These are phyloP conservation scores for Caenorhabditis imperialis DNA, from an alignment of 2,888 invertebrate species.

Conservation along the genomic window DNA sequence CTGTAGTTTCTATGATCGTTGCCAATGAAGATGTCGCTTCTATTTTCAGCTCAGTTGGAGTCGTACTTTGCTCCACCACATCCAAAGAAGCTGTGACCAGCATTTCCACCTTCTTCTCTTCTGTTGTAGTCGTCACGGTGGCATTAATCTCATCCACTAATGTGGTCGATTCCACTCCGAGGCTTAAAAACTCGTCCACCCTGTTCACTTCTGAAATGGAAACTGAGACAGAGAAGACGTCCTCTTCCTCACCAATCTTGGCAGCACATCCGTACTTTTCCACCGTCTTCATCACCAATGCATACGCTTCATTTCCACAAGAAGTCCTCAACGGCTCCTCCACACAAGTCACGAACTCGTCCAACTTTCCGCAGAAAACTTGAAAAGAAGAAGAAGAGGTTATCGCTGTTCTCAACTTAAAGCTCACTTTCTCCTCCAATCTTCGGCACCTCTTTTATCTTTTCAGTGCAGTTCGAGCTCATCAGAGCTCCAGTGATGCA, in stretches of 20 bases:
- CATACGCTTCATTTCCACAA: constrained; percentile 42
- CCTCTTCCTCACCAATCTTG: constrained; percentile 32
- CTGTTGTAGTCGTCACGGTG: constrained; percentile 1
- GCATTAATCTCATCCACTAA: constrained; percentile 5
- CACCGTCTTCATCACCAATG: constrained; percentile 38
- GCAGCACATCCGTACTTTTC: constrained; percentile 43
- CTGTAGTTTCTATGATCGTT: not conserved
- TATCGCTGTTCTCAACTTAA: not conserved
- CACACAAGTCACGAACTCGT: constrained; percentile 43
- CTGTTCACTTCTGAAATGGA: constrained; percentile 21
- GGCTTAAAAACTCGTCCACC: constrained; percentile 34
- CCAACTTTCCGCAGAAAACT: constrained; percentile 45
- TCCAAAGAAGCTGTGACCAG: constrained; percentile 19
- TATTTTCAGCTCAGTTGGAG: not conserved
- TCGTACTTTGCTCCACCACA: constrained; percentile 14
- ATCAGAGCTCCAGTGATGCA: constrained; percentile 25
- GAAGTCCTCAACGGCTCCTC: constrained; percentile 35
- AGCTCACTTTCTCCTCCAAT: constrained; percentile 45
- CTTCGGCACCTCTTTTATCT: constrained; percentile 33
- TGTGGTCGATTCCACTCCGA: constrained; percentile 13
- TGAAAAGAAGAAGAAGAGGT: constrained; percentile 1
- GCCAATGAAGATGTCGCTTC: constrained; percentile 12
- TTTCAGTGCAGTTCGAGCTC: constrained; percentile 26
- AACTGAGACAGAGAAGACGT: not conserved
- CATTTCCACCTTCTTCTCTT: constrained; percentile 14